Percentiles rank a stretch among this genome's conserved stretches.
These are phyloP conservation scores for Euphydryas editha DNA, from an alignment of 2,888 invertebrate species.

Conservation along the genomic window DNA sequence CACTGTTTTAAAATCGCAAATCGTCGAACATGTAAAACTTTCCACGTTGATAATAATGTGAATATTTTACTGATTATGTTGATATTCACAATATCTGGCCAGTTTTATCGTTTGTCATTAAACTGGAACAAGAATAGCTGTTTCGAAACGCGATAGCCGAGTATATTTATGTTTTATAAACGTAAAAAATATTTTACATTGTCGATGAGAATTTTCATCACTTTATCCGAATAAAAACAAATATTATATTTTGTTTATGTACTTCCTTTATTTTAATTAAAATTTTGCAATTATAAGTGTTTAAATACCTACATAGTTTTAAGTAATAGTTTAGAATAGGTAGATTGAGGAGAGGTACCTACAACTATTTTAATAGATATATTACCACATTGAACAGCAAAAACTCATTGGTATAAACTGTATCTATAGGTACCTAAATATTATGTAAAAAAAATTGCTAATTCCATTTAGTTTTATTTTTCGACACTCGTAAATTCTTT, in stretches of 20 bases:
- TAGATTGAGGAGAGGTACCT: no score
- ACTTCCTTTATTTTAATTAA: no score
- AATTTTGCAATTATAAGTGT: no score
- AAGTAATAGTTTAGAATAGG: no score
- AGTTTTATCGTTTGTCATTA: slow-evolving; percentile 71
- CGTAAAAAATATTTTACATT: slow-evolving; percentile 28
- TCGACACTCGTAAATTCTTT: slow-evolving; percentile 63
- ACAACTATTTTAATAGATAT: no score
- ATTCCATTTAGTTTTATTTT: slow-evolving; percentile 64
- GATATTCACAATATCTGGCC: slow-evolving; percentile 67
- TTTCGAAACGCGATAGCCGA: slow-evolving; percentile 63
- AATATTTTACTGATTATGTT: slow-evolving; percentile 54
- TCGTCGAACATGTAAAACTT: slow-evolving; percentile 33
- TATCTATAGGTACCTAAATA: no score
- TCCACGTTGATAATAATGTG: slow-evolving; percentile 10
- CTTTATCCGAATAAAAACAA: neutral
- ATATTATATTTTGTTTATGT: no score
- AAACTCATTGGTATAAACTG: no score
- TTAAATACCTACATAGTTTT: no score
- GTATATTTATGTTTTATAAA: slow-evolving; percentile 36
- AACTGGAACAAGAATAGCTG: slow-evolving; percentile 63
- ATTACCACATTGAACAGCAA: no score
- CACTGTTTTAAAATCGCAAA: slow-evolving; percentile 37
- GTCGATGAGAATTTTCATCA: slow-evolving; percentile 9
- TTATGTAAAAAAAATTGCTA: slow-evolving; percentile 23